Conservation (phyloP, 2,113 vertebrate genomes). For the Brachypteracias leptosomus region DNA sequence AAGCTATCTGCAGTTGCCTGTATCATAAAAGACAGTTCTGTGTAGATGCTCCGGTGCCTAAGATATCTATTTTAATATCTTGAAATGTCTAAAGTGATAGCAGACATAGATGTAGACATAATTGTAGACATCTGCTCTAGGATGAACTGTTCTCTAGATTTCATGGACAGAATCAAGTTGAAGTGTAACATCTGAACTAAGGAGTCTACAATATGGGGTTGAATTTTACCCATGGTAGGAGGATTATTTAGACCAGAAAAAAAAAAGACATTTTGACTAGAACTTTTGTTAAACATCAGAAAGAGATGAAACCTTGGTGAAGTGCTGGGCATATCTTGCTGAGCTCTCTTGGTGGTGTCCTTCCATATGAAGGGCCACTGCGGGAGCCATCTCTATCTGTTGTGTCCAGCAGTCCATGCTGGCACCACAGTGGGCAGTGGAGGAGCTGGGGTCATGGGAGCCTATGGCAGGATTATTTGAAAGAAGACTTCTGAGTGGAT, state of each 20-base stretch:
- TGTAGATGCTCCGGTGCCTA: not conserved
- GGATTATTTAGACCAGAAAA: not conserved
- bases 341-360: too few relatives aligned
- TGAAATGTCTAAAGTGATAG: not conserved
- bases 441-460: too few relatives aligned
- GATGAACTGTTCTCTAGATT: not conserved
- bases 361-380: too few relatives aligned
- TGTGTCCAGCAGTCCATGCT: too few relatives aligned
- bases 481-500: too few relatives aligned
- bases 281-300: not conserved
- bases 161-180: not conserved
- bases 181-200: too few relatives aligned
- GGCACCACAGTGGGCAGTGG: too few relatives aligned
- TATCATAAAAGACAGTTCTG: not conserved
- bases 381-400: too few relatives aligned
- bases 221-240: not conserved
- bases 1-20: not conserved
- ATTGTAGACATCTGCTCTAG: not conserved
- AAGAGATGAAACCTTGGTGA: not conserved
- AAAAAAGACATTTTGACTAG: not conserved
- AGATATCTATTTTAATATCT: not conserved
- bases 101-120: not conserved
- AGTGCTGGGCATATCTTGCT: too few relatives aligned
- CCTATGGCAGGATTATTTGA: too few relatives aligned
- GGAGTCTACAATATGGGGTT: too few relatives aligned